Conservation (phyloP, 2,113 vertebrate genomes). For the Micromys minutus region DNA sequence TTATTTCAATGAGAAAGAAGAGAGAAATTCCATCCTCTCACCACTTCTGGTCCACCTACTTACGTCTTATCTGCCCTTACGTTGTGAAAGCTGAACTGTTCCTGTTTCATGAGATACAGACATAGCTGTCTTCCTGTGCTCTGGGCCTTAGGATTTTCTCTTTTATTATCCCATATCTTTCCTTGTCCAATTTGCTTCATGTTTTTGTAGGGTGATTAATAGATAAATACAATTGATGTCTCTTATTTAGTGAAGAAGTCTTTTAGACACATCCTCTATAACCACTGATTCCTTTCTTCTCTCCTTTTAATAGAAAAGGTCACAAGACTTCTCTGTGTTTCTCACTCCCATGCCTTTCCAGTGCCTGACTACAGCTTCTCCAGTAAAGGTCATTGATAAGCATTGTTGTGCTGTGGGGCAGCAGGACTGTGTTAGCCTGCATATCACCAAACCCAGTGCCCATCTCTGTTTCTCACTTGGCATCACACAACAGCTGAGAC, state of each 20-base stretch:
- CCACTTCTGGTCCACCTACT: not conserved
- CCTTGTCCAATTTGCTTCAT: not conserved
- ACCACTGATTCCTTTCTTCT: not conserved
- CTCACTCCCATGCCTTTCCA: not conserved
- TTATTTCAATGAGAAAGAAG: constrained; percentile 15
- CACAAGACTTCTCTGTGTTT: not conserved
- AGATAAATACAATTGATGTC: not conserved
- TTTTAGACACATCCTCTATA: not conserved
- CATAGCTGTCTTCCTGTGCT: not conserved
- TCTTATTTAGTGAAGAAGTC: not conserved
- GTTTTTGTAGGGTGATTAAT: not conserved
- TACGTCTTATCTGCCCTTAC: not conserved
- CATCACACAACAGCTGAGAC: not conserved
- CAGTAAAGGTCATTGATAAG: not conserved
- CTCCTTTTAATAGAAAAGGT: constrained; percentile 28
- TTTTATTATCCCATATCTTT: constrained; percentile 22
- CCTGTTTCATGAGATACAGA: not conserved
- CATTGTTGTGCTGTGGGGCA: not conserved
- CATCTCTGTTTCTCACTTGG: not conserved
- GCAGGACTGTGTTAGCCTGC: not conserved
- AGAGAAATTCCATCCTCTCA: not conserved
- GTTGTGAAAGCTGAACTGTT: not conserved
- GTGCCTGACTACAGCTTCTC: not conserved
- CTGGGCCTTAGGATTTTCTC: not conserved
- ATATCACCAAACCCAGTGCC: not conserved